Conservation (phyloP, 37 sponge, comb jelly and placozoan genomes). For the Haliclona indistincta region DNA sequence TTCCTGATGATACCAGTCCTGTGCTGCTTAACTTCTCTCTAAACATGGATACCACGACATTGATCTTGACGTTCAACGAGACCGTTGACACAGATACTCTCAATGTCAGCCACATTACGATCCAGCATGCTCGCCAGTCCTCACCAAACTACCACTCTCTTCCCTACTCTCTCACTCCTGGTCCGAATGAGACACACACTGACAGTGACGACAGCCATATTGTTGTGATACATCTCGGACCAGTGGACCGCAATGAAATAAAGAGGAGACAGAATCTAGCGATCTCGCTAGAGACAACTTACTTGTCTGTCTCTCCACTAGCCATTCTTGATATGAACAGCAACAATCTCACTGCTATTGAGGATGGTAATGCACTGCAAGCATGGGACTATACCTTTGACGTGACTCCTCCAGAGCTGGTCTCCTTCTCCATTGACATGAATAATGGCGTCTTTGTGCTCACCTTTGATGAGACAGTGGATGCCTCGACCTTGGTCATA, state of each 20-base stretch:
- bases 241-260: slow-evolving; percentile 84
- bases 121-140: slow-evolving; percentile 59
- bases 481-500: slow-evolving; percentile 53
- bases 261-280: slow-evolving; percentile 79
- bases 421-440: slow-evolving; percentile 77
- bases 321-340: slow-evolving; percentile 80
- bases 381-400: slow-evolving; percentile 54
- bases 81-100: slow-evolving; percentile 76
- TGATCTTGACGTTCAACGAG: slow-evolving; percentile 85
- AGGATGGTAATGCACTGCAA: slow-evolving; percentile 55
- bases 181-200: slow-evolving; percentile 57
- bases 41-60: slow-evolving; percentile 68
- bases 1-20: slow-evolving; percentile 71
- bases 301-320: slow-evolving; percentile 17
- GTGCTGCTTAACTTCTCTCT: slow-evolving; percentile 73
- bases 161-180: slow-evolving; percentile 65
- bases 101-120: slow-evolving; percentile 56
- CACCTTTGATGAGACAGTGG: slow-evolving; percentile 89
- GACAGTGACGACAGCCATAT: slow-evolving; percentile 71
- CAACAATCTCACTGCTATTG: slow-evolving; percentile 54
- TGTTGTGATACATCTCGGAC: slow-evolving; percentile 70
- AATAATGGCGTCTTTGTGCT: slow-evolving; percentile 51
- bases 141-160: slow-evolving; percentile 73
- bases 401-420: slow-evolving; percentile 63
- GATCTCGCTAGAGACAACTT: slow-evolving; percentile 41